These are phyloP conservation scores for Ptychobarbus kaznakovi DNA, from an alignment of 2,797 vertebrate genomes.

Conservation along the genomic window DNA sequence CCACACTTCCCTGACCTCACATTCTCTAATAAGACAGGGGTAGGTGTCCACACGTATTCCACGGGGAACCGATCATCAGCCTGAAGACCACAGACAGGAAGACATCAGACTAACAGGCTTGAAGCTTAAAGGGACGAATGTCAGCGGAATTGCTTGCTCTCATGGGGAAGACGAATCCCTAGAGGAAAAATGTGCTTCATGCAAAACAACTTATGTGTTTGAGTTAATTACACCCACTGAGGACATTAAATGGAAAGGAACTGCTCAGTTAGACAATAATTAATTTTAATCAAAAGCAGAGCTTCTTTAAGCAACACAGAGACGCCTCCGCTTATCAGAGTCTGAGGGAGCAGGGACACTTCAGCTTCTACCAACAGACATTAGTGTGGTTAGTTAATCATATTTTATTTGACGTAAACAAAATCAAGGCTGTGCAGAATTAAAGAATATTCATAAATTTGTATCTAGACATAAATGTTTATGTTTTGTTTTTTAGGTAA, in stretches of 20 bases:
- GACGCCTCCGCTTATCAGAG: slow-evolving; percentile 7
- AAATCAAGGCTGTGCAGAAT: background rate
- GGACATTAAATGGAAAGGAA: slow-evolving; percentile 61
- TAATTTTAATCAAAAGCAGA: slow-evolving; percentile 42
- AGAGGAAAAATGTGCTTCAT: slow-evolving; percentile 51
- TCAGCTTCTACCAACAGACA: slow-evolving; percentile 4
- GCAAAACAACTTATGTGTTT: slow-evolving; percentile 65
- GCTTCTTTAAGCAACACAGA: background rate
- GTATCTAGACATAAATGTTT: too few relatives aligned
- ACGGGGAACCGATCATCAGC: slow-evolving; percentile 5
- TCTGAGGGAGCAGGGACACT: slow-evolving; percentile 9
- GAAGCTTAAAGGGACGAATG: slow-evolving; percentile 65
- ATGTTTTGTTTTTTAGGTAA: too few relatives aligned
- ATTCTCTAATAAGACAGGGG: slow-evolving; percentile 28
- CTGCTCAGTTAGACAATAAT: slow-evolving; percentile 42
- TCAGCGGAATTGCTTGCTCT: slow-evolving; percentile 54
- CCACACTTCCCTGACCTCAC: background rate
- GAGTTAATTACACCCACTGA: slow-evolving; percentile 68
- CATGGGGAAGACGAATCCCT: slow-evolving; percentile 53
- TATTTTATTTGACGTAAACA: slow-evolving; percentile 17
- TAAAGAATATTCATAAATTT: background rate
- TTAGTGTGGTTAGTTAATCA: background rate
- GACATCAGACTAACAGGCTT: slow-evolving; percentile 47
- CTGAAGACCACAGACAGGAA: slow-evolving; percentile 19
- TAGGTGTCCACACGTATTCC: background rate